These are phyloP conservation scores for Laticauda laticaudata DNA, from an alignment of 2,113 vertebrate genomes.

Conservation along the genomic window DNA sequence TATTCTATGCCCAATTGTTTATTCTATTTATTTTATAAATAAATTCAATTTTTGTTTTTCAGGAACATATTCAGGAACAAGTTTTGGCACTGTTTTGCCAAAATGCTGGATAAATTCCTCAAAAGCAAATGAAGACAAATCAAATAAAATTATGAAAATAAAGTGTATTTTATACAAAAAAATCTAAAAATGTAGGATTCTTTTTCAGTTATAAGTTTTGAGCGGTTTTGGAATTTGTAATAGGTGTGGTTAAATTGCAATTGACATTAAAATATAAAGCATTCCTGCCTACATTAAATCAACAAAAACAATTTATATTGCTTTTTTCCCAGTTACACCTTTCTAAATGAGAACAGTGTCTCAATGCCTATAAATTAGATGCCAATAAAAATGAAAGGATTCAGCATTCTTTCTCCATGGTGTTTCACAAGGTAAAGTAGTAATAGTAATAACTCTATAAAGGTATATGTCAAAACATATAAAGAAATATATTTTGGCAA, in stretches of 20 bases:
- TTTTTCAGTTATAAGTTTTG: not conserved
- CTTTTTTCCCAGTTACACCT: too few species aligned
- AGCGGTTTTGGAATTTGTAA: not conserved
- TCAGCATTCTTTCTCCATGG: too few species aligned
- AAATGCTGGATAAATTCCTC: not conserved
- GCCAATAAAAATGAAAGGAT: too few species aligned
- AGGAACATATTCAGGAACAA: not conserved
- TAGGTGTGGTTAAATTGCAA: not conserved
- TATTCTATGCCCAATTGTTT: not conserved
- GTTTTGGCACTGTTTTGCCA: not conserved
- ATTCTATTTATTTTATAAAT: not conserved
- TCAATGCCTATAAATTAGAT: too few species aligned
- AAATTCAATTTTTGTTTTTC: not conserved
- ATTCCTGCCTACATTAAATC: too few species aligned
- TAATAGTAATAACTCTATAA: too few species aligned
- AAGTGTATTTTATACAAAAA: not conserved
- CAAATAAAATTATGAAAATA: conserved; percentile 3
- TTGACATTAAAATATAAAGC: not conserved
- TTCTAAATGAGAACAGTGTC: too few species aligned
- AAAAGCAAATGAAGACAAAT: not conserved
- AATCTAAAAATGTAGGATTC: not conserved
- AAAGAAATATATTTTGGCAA: not conserved
- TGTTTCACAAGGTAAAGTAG: too few species aligned
- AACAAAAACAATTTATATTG: too few species aligned
- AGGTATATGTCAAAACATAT: too few species aligned